A percentile compares a stretch with the other conserved stretches of the same genome.
Evolutionary conservation across 1,140 invertebrate species (phyloP).

Genomic region (Meloidogyne exigua): DNA sequence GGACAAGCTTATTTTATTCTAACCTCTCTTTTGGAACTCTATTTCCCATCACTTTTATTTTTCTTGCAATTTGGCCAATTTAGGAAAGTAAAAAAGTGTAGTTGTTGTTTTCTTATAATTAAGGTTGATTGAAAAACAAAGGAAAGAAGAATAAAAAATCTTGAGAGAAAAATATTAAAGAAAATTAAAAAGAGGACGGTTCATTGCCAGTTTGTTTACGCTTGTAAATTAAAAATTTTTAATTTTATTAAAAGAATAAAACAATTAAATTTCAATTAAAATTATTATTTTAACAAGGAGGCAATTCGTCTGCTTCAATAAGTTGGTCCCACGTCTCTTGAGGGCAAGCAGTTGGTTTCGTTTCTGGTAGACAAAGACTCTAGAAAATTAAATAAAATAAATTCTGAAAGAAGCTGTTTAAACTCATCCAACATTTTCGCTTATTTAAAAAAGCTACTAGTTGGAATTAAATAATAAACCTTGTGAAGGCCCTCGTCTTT

Average conservation of each 20-base stretch:
- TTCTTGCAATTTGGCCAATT: constrained; percentile 2
- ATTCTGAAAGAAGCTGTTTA: background rate
- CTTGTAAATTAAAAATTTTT: too few species aligned
- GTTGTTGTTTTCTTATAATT: background rate
- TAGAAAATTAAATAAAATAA: background rate
- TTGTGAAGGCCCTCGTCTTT: constrained; percentile 1
- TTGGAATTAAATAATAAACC: background rate
- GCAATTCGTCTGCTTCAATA: background rate
- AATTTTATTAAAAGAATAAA: too few species aligned
- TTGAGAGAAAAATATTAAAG: background rate
- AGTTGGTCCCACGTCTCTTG: constrained; percentile 18
- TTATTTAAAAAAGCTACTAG: background rate
- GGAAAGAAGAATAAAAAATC: background rate
- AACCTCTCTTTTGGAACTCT: background rate
- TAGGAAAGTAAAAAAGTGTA: background rate
- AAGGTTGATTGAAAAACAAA: background rate
- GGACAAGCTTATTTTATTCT: background rate
- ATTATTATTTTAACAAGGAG: background rate
- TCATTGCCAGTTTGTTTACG: too few species aligned
- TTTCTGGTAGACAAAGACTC: constrained; percentile 19
- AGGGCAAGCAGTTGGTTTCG: background rate
- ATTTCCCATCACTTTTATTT: background rate
- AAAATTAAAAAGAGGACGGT: too few species aligned
- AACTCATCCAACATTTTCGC: background rate
- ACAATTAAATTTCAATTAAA: too few species aligned